Conservation (phyloP, 2,888 invertebrate species). For the Dasypogon diadema region DNA sequence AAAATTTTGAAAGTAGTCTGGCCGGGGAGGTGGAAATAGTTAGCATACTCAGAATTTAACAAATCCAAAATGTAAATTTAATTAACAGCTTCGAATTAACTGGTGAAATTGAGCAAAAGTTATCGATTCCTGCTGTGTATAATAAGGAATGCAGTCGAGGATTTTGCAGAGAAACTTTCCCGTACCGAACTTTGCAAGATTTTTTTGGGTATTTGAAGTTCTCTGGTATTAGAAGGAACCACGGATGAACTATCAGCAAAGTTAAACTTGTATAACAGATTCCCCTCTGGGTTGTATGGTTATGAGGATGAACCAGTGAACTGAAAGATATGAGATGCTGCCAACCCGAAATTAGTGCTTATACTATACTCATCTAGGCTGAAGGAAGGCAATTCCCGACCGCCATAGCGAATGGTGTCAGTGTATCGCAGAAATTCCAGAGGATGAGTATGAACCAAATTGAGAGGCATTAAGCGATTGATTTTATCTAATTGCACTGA, state of each 20-base stretch:
- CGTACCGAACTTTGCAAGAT: not conserved
- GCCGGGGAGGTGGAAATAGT: no score
- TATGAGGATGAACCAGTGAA: not conserved
- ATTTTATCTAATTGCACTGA: constrained; percentile 17
- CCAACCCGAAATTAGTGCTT: no score
- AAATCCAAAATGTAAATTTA: constrained; percentile 16
- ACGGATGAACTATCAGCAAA: no score
- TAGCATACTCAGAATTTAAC: no score
- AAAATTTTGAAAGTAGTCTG: no score
- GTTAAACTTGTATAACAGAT: no score
- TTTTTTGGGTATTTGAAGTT: not conserved
- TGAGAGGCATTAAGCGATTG: constrained; percentile 26
- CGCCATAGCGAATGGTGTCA: no score
- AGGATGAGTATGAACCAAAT: constrained; percentile 4
- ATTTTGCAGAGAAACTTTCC: constrained; percentile 10
- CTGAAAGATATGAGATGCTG: constrained; percentile 14
- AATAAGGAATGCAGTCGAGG: not conserved
- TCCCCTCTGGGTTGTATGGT: no score
- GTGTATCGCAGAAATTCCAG: not conserved
- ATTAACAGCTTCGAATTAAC: constrained; percentile 10
- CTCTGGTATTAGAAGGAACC: not conserved
- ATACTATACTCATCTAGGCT: no score
- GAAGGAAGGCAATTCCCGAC: no score
- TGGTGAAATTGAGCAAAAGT: constrained; percentile 21
- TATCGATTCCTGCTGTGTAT: not conserved